Evolutionary conservation across 2,888 invertebrate species (phyloP).

Genomic region (Tetropium fuscum): DNA sequence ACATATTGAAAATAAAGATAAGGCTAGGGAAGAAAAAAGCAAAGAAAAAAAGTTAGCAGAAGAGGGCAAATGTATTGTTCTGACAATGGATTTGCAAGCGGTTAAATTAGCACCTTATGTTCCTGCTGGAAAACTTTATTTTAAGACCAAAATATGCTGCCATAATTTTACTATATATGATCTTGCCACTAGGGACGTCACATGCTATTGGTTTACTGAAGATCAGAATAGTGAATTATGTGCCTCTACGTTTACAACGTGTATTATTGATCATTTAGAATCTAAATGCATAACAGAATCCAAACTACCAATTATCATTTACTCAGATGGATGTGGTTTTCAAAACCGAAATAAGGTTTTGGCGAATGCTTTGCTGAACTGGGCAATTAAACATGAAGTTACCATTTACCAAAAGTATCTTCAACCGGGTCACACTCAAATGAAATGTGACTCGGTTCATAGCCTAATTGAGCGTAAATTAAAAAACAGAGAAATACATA

Average conservation of each 20-base stretch:
- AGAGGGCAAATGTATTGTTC: conserved; percentile 7
- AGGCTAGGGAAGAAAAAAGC: neutral
- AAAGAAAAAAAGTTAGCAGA: conserved; percentile 14
- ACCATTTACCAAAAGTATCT: conserved; percentile 19
- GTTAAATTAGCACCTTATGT: conserved; percentile 14
- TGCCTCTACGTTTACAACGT: conserved; percentile 5
- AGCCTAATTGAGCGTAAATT: conserved; percentile 13
- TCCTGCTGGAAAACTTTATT: conserved; percentile 17
- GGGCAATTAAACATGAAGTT: conserved; percentile 8
- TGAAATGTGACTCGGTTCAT: conserved; percentile 16
- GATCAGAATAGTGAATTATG: conserved; percentile 9
- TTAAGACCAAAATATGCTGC: too few relatives aligned
- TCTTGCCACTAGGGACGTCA: conserved; percentile 5
- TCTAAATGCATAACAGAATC: neutral
- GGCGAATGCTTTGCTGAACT: conserved; percentile 15
- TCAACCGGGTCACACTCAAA: conserved; percentile 14
- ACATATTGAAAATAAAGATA: conserved; percentile 1
- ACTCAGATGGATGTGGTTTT: conserved; percentile 8
- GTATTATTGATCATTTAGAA: too few relatives aligned
- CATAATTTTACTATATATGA: conserved; percentile 7
- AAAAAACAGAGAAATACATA: conserved; percentile 16
- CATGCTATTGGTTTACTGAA: conserved; percentile 18
- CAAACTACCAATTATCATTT: conserved; percentile 8
- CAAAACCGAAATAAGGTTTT: conserved; percentile 19
- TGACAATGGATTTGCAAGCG: conserved; percentile 15